Percentiles rank a stretch among this genome's conserved stretches.
Conservation (phyloP, 1,140 invertebrate species). For the Phymorhynchus buccinoides region DNA sequence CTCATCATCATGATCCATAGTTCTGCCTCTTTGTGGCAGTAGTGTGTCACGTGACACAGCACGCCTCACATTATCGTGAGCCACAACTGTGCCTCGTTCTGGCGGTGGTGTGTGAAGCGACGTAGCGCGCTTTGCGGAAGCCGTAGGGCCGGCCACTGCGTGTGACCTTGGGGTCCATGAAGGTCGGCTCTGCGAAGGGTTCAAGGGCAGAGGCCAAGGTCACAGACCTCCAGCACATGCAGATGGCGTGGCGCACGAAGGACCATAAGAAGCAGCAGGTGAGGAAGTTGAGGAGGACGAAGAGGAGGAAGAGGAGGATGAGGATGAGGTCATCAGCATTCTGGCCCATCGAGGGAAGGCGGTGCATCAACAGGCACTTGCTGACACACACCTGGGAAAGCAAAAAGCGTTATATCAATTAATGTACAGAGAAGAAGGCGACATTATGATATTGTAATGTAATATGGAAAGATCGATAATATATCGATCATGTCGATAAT, state of each 20-base stretch:
- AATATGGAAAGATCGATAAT: too few species aligned
- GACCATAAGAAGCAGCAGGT: neutral
- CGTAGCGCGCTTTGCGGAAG: neutral
- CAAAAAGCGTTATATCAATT: too few species aligned
- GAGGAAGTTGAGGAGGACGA: neutral
- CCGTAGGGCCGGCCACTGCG: neutral
- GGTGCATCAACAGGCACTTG: neutral
- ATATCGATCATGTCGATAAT: too few species aligned
- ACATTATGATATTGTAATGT: too few species aligned
- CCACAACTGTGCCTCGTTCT: neutral
- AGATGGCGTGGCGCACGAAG: neutral
- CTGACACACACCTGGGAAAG: conserved; percentile 2
- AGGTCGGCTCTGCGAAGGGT: neutral
- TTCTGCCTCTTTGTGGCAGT: too few species aligned
- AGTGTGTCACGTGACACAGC: too few species aligned
- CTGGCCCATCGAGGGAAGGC: neutral
- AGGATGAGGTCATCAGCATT: neutral
- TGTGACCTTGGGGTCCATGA: conserved; percentile 2
- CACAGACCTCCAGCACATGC: too few species aligned
- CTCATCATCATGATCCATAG: too few species aligned
- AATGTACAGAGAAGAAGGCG: too few species aligned
- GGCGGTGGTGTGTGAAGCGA: neutral
- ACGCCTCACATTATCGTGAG: too few species aligned
- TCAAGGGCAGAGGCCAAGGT: too few species aligned
- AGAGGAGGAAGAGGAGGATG: neutral